Conservation (phyloP, 2,888 invertebrate species). For the Melinopterus prodromus region DNA sequence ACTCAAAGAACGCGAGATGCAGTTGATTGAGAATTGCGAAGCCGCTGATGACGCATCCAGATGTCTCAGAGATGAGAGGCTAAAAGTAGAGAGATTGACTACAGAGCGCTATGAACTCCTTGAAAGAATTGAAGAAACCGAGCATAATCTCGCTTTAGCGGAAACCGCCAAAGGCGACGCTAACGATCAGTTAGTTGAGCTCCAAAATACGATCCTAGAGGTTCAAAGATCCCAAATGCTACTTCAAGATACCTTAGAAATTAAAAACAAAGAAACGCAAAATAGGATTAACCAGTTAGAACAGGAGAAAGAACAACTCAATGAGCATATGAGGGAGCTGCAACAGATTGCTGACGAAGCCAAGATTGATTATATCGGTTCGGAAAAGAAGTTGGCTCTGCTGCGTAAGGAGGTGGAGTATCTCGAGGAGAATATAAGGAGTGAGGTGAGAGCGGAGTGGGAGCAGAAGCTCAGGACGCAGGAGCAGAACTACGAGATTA, state of each 20-base stretch:
- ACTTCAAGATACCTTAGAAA: slow-evolving; percentile 45
- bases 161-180: slow-evolving; percentile 50
- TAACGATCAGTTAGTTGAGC: slow-evolving; percentile 39
- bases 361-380: slow-evolving; percentile 46
- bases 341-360: slow-evolving; percentile 46
- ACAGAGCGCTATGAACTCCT: slow-evolving; percentile 36
- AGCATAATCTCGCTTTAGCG: slow-evolving; percentile 49
- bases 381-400: slow-evolving; percentile 44
- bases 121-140: slow-evolving; percentile 39
- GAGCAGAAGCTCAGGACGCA: slow-evolving; percentile 46
- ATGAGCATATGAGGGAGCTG: slow-evolving; percentile 37
- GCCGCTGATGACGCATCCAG: slow-evolving; percentile 16
- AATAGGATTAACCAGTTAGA: slow-evolving; percentile 52
- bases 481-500: slow-evolving; percentile 48
- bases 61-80: slow-evolving; percentile 20
- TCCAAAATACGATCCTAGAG: slow-evolving; percentile 38
- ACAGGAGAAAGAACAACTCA: slow-evolving; percentile 49
- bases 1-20: slow-evolving; percentile 60
- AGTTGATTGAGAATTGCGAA: slow-evolving; percentile 47
- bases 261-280: slow-evolving; percentile 51
- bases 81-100: slow-evolving; percentile 35
- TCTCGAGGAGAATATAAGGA: slow-evolving; percentile 21
- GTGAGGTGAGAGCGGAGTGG: slow-evolving; percentile 23
- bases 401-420: slow-evolving; percentile 31
- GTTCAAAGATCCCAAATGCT: slow-evolving; percentile 47